Evolutionary conservation across 2,113 vertebrate genomes (phyloP).

Genomic region (Lampris incognitus): DNA sequence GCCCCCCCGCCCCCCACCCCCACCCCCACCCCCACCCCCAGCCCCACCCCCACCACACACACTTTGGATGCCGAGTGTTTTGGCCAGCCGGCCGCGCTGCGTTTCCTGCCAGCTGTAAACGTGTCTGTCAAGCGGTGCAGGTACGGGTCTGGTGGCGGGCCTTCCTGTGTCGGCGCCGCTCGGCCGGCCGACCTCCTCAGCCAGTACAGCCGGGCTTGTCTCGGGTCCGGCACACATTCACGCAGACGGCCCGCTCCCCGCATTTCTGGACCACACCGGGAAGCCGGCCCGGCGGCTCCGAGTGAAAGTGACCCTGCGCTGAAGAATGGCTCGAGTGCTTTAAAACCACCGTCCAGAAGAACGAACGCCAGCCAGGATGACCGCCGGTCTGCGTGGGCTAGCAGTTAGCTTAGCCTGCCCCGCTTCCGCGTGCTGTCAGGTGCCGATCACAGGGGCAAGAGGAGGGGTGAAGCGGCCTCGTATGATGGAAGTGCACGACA

Average conservation of each 20-base stretch:
- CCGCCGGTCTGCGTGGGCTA: too few species aligned
- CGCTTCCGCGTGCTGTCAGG: too few species aligned
- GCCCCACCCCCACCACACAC: background rate
- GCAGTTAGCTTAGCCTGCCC: too few species aligned
- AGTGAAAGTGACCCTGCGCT: slow-evolving; percentile 54
- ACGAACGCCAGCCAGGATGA: too few species aligned
- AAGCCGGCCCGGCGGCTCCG: slow-evolving; percentile 62
- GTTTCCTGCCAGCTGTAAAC: slow-evolving; percentile 76
- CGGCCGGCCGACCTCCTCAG: slow-evolving; percentile 50
- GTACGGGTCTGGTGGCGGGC: slow-evolving; percentile 60
- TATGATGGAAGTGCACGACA: background rate
- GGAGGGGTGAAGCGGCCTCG: slow-evolving; percentile 32
- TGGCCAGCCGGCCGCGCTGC: slow-evolving; percentile 65
- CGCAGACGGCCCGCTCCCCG: slow-evolving; percentile 50
- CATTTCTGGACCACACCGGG: slow-evolving; percentile 50
- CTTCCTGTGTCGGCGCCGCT: slow-evolving; percentile 25
- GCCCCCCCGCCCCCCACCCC: slow-evolving; percentile 13
- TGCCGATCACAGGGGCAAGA: too few species aligned
- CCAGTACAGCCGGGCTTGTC: slow-evolving; percentile 61
- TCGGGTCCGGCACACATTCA: slow-evolving; percentile 39
- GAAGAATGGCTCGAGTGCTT: slow-evolving; percentile 52
- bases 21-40: too few species aligned
- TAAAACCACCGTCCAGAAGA: too few species aligned
- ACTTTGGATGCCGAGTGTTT: slow-evolving; percentile 69
- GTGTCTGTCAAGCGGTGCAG: slow-evolving; percentile 72